phyloP scores from a whole-genome alignment of 2,888 invertebrate species.

The Pardosa pseudoannulata region DNA sequence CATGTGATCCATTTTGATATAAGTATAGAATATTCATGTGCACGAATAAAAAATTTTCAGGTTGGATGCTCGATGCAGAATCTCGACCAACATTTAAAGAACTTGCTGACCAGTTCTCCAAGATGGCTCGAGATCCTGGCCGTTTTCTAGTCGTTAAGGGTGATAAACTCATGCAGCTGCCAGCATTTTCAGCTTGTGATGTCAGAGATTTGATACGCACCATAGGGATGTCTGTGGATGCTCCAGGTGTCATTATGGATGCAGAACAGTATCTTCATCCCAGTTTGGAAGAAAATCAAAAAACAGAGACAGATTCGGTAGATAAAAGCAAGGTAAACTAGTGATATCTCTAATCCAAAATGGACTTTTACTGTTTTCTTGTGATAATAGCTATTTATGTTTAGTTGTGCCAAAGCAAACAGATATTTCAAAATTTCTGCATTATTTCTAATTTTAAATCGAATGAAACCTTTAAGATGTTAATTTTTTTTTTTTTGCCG shows the following conservation, averaged over 20 bases:
- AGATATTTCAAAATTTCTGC: no score
- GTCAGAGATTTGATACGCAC: conserved; percentile 88
- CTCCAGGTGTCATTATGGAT: conserved; percentile 88
- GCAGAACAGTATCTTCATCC: conserved; percentile 95
- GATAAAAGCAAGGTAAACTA: conserved; percentile 51
- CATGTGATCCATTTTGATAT: no score
- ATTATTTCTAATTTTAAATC: no score
- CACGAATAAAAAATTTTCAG: no score
- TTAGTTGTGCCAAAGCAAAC: no score
- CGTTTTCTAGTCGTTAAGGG: conserved; percentile 95
- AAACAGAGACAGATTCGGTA: conserved; percentile 56
- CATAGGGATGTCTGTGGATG: conserved; percentile 84
- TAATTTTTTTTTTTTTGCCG: no score
- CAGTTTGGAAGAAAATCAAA: conserved; percentile 79
- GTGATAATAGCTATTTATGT: no score
- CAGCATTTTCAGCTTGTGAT: conserved; percentile 85
- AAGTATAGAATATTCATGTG: no score
- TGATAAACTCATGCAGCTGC: conserved; percentile 92
- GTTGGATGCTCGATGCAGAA: conserved; percentile 97
- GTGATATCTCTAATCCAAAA: no score
- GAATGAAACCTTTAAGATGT: no score
- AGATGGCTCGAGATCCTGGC: conserved; percentile 97
- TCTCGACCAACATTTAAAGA: conserved; percentile 95
- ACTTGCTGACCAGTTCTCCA: conserved; percentile 93
- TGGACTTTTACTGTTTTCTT: no score